Evolutionary conservation across 1,140 invertebrate genomes (phyloP), one percentile per base, ranked within the genome.

Genomic region (Caenorhabditis remanei): DNA sequence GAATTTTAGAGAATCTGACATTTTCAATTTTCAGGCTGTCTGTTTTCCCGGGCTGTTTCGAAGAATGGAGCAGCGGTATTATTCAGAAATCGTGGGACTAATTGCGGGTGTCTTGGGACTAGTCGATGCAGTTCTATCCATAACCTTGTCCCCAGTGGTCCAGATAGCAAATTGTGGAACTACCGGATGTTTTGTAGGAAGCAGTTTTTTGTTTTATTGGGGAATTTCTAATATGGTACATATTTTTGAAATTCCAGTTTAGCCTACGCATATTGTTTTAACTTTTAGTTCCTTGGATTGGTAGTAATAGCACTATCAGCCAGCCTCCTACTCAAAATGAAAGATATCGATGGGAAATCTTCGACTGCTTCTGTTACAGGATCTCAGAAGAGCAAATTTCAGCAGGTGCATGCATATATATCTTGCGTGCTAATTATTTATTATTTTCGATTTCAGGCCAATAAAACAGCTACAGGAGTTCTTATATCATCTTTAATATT

Each of bases 141-240:
- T 83, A n/a, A 24, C 40, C 13, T 24, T 58, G 19, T 83, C 79
- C 24, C 79, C 79, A 24, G 24, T 40, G 14, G 16, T 16, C 16
- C 50, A 40, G 21, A 32, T 40, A 24, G 24, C 40, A 55, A 55
- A 83, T 43, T 83, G 79, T 24, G 79, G 50, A 55, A 83, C 79
- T 19, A 83, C 24, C 43, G 79, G 79, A 14, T 83, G 79, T 40
- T 83, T 83, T 83, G 79, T 83, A 4, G 55, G 50, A n/a, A 48
- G 55, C 21, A 13, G 55, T 11, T 83, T 83, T 24, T 24, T 48
- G 55, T 83, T 55, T 55, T 83, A 83, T 83, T 83, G 79, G 79
- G 79, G 79, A 24, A 58, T 83, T 83, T 83, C 79, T 6, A 83
- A 83, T 55, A 83, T 83, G 79, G 79, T 83, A 21, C 21, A 11